Conservation (phyloP, 2,113 vertebrate genomes). For the Okapia johnstoni region DNA sequence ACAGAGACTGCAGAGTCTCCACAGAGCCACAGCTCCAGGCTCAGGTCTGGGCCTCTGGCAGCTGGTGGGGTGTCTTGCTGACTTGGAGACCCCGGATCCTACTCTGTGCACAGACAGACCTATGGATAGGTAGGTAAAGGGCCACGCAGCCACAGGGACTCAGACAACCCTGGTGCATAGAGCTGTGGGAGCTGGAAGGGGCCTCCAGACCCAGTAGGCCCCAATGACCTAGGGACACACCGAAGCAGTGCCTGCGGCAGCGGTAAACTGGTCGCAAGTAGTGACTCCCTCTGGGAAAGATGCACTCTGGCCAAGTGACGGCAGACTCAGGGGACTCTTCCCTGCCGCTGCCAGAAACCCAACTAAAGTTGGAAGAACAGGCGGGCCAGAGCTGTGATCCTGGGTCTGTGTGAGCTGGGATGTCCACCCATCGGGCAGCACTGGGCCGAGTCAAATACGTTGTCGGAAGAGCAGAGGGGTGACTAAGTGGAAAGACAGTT, state of each 20-base stretch:
- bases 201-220: neutral
- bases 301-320: neutral
- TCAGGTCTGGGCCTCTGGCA: neutral
- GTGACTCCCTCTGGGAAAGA: neutral
- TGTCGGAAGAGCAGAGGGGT: neutral
- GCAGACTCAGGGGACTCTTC: neutral
- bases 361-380: neutral
- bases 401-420: neutral
- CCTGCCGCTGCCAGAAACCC: neutral
- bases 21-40: neutral
- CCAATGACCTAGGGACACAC: neutral
- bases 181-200: neutral
- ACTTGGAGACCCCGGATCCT: rapidly evolving
- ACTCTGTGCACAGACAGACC: rapidly evolving
- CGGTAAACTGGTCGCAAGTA: neutral
- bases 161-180: neutral
- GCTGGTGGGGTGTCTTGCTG: neutral
- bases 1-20: neutral
- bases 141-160: rapidly evolving
- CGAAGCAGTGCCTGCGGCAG: neutral
- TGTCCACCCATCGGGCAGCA: neutral
- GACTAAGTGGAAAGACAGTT: neutral
- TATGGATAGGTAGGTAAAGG: rapidly evolving
- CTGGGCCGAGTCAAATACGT: neutral
- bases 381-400: neutral